Percentiles rank a stretch among this genome's conserved stretches.
These are phyloP conservation scores for Dendrophyllia cribrosa DNA, from an alignment of 64 coral and sea anemone genomes.

Conservation along the genomic window DNA sequence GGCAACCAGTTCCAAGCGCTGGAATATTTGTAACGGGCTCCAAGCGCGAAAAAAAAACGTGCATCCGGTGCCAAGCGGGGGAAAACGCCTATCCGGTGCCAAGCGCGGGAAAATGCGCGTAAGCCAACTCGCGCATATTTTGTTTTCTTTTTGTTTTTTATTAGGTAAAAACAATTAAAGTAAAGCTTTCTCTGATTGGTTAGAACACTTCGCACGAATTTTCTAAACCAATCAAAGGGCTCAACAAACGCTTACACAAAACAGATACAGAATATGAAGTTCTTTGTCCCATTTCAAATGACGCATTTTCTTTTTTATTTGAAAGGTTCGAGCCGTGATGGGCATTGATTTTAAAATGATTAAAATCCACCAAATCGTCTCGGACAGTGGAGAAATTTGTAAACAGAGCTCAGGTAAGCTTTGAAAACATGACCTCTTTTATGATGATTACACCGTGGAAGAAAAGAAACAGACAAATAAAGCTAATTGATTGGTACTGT, in stretches of 20 bases:
- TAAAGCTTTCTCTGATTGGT: too few species aligned
- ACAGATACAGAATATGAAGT: background rate
- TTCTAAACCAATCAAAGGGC: too few species aligned
- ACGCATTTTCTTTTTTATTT: background rate
- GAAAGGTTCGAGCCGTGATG: constrained; percentile 92
- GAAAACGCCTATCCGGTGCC: too few species aligned
- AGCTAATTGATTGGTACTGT: background rate
- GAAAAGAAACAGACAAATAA: background rate
- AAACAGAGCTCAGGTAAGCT: constrained; percentile 58
- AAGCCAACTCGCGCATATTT: too few species aligned
- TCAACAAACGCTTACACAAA: background rate
- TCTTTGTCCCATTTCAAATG: background rate
- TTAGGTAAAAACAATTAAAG: too few species aligned
- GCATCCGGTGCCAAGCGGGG: too few species aligned
- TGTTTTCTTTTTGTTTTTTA: too few species aligned
- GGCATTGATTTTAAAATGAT: constrained; percentile 96
- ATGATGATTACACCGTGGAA: background rate
- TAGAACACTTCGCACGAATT: too few species aligned
- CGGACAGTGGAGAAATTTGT: constrained; percentile 79
- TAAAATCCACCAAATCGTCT: constrained; percentile 83
- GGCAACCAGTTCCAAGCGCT: too few species aligned
- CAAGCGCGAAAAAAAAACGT: too few species aligned
- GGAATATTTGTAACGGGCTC: too few species aligned
- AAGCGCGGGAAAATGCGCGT: too few species aligned
- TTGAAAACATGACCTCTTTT: background rate